These are phyloP conservation scores for Trissoscelio sp. DNA, from an alignment of 2,888 invertebrate genomes.

Conservation along the genomic window DNA sequence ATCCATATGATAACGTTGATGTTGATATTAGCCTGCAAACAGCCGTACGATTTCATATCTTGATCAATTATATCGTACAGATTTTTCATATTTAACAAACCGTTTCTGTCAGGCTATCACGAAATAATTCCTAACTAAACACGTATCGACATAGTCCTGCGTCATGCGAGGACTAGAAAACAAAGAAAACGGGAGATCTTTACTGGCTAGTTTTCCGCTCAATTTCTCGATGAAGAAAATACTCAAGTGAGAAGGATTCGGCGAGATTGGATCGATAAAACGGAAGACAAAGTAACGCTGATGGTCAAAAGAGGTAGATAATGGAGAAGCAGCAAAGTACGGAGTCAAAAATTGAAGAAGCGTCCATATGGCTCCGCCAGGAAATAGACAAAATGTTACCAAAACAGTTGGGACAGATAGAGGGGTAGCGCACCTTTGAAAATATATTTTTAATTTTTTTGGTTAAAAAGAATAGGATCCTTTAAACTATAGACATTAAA, in stretches of 20 bases:
- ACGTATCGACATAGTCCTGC: slow-evolving; percentile 27
- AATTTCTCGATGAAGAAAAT: slow-evolving; percentile 73
- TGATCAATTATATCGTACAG: not conserved
- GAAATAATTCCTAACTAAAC: slow-evolving; percentile 44
- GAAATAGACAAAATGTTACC: slow-evolving; percentile 55
- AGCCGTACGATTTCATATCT: slow-evolving; percentile 5
- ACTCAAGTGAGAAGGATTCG: slow-evolving; percentile 78
- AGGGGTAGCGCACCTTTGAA: too few relatives aligned
- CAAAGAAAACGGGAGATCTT: slow-evolving; percentile 73
- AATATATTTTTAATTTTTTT: too few relatives aligned
- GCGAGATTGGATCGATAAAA: slow-evolving; percentile 75
- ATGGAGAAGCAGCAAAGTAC: slow-evolving; percentile 50
- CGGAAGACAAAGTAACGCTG: slow-evolving; percentile 55
- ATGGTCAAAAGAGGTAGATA: slow-evolving; percentile 44
- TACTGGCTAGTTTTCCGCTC: slow-evolving; percentile 80
- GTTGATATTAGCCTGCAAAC: slow-evolving; percentile 30
- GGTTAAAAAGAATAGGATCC: too few relatives aligned
- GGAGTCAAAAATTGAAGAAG: slow-evolving; percentile 62
- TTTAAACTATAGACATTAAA: too few relatives aligned
- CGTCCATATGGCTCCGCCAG: slow-evolving; percentile 14
- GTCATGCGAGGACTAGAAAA: slow-evolving; percentile 55
- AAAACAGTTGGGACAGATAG: slow-evolving; percentile 49
- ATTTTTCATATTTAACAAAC: slow-evolving; percentile 15
- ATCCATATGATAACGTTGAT: slow-evolving; percentile 45
- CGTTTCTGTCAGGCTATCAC: too few relatives aligned